These are phyloP conservation scores for Tragelaphus strepsiceros DNA, from an alignment of 2,113 vertebrate species.

Conservation along the genomic window DNA sequence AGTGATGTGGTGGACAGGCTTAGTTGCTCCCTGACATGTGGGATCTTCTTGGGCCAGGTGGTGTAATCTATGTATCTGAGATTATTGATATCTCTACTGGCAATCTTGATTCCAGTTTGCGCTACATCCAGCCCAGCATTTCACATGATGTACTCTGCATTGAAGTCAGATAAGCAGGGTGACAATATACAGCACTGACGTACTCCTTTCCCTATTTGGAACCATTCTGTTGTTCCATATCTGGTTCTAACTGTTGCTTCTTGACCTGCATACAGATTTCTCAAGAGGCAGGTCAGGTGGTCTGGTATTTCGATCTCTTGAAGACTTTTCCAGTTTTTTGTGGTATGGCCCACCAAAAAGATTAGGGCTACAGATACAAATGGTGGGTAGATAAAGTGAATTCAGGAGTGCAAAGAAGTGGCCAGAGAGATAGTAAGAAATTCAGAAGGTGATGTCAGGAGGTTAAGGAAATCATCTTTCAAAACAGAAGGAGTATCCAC, in stretches of 20 bases:
- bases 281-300: background rate
- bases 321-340: background rate
- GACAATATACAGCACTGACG: background rate
- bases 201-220: background rate
- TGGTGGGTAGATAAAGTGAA: background rate
- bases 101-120: background rate
- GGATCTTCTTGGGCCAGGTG: background rate
- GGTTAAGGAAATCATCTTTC: background rate
- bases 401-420: background rate
- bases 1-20: background rate
- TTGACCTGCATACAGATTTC: background rate
- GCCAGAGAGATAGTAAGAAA: background rate
- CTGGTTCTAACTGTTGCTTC: background rate
- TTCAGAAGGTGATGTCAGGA: background rate
- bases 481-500: background rate
- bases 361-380: background rate
- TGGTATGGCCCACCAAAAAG: background rate
- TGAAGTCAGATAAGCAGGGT: background rate
- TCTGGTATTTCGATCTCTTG: background rate
- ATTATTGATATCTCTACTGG: background rate
- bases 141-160: background rate
- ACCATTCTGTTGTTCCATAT: background rate
- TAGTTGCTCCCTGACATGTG: background rate
- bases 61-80: background rate
- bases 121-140: background rate